A percentile compares a stretch with the other conserved stretches of the same genome.
phyloP scores from a whole-genome alignment of 2,888 invertebrate genomes.

The Rhynchonema sp. region DNA sequence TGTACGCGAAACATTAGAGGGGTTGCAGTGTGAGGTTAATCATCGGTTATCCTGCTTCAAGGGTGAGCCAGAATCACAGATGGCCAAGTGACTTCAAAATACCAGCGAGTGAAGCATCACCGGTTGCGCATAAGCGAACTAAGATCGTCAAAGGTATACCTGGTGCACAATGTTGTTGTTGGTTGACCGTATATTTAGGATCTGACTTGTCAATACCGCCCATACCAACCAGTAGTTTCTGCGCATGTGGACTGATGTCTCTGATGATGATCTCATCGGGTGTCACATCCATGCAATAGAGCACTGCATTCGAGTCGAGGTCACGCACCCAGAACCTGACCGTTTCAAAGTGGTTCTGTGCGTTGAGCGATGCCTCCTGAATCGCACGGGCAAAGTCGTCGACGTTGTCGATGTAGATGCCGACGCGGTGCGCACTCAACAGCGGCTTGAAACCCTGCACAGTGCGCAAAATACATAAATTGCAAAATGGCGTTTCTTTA shows the following conservation, averaged over 20 bases:
- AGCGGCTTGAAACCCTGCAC: background rate
- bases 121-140: too few species aligned
- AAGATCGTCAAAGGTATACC: too few species aligned
- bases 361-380: background rate
- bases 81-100: too few species aligned
- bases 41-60: too few species aligned
- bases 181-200: too few species aligned
- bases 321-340: background rate
- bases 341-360: background rate
- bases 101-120: too few species aligned
- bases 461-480: too few species aligned
- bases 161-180: too few species aligned
- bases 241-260: background rate
- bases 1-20: too few species aligned
- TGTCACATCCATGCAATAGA: background rate
- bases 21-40: too few species aligned
- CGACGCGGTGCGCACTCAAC: background rate
- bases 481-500: too few species aligned
- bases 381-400: background rate
- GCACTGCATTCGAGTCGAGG: background rate
- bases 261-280: background rate
- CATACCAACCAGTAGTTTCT: background rate
- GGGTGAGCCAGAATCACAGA: too few species aligned
- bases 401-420: background rate
- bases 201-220: background rate